A percentile compares a stretch with the other conserved stretches of the same genome.
These are phyloP conservation scores for Sebastolobus altivelis DNA, from an alignment of 2,797 vertebrate species.

Conservation along the genomic window DNA sequence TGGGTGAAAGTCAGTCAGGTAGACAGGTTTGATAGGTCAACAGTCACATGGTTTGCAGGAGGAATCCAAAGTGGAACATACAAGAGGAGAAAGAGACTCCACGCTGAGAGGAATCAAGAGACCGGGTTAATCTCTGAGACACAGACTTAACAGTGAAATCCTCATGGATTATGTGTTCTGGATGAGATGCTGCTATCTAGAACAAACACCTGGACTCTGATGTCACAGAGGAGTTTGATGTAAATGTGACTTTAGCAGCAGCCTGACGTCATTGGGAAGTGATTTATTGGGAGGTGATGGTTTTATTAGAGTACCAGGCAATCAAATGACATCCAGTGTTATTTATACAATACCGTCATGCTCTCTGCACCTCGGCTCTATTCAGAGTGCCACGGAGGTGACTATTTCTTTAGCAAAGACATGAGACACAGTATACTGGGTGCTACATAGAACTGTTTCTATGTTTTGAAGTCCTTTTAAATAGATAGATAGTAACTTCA, in stretches of 20 bases:
- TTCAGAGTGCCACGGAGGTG: background rate
- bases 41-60: no score
- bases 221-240: background rate
- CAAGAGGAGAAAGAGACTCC: background rate
- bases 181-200: constrained; percentile 10
- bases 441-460: background rate
- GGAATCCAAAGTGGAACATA: no score
- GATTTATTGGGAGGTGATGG: constrained; percentile 6
- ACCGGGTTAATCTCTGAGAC: background rate
- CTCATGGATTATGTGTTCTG: constrained; percentile 4
- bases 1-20: no score
- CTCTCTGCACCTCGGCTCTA: background rate
- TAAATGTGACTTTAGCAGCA: background rate
- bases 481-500: no score
- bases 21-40: no score
- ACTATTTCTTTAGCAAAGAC: background rate
- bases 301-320: background rate
- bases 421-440: background rate
- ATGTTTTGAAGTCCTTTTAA: background rate
- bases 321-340: constrained; percentile 17
- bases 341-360: constrained; percentile 6
- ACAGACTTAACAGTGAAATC: background rate
- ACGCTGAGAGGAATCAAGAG: background rate
- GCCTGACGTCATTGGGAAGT: background rate
- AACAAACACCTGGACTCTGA: constrained; percentile 18